Conservation (phyloP, 2,113 vertebrate species). For the Mesembrinibis cayennensis region DNA sequence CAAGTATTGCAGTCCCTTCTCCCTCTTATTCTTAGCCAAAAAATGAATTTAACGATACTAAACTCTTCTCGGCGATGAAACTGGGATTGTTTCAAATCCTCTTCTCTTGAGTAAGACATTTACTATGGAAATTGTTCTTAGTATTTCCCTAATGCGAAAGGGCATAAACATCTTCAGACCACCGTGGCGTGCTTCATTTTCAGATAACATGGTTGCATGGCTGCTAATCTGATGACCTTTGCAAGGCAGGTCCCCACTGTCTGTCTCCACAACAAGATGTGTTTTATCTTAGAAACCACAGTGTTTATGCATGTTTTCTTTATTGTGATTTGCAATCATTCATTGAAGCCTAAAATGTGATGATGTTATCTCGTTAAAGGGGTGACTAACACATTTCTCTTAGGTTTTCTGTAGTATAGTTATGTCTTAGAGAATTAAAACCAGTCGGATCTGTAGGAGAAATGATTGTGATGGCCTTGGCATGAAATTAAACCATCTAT, state of each 20-base stretch:
- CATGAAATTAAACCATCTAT: not conserved
- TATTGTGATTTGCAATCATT: not conserved
- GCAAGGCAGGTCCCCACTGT: not conserved
- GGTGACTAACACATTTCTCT: not conserved
- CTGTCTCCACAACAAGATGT: not conserved
- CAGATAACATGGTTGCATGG: not conserved
- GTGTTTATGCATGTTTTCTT: not conserved
- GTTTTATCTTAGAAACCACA: not conserved
- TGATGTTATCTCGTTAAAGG: not conserved
- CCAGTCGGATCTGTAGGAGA: not conserved
- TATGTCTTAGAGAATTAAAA: not conserved
- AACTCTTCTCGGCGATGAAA: fast-evolving
- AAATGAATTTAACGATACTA: not conserved
- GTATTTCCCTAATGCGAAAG: not conserved
- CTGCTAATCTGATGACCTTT: not conserved
- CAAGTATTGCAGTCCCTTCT: not conserved
- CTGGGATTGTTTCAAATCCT: not conserved
- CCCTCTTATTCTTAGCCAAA: not conserved
- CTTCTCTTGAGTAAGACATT: not conserved
- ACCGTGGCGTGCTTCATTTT: not conserved
- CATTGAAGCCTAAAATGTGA: not conserved
- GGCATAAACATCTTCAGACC: not conserved
- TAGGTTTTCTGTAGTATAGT: not conserved
- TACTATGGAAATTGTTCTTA: not conserved
- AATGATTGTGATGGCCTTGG: not conserved